Conservation (phyloP, 2,888 invertebrate species). For the Ochropacha duplaris region DNA sequence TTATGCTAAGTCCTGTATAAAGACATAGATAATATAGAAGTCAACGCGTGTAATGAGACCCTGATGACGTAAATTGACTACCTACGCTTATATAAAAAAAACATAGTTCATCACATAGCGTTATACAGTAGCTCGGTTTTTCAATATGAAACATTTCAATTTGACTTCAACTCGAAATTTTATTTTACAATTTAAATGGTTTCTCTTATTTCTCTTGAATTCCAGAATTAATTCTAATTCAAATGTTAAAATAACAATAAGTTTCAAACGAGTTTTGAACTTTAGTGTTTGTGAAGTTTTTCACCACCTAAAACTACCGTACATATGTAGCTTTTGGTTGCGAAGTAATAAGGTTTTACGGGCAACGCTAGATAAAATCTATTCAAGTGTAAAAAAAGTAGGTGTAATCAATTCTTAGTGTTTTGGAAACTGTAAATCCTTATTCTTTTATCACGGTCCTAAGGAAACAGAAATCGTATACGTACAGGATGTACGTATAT, state of each 20-base stretch:
- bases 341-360: slow-evolving; percentile 22
- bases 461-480: neutral
- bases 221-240: neutral
- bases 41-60: slow-evolving; percentile 35
- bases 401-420: slow-evolving; percentile 41
- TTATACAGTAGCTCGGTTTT: neutral
- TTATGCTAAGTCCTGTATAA: slow-evolving; percentile 55
- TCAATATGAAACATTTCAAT: too few species aligned
- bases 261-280: neutral
- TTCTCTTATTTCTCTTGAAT: neutral
- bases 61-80: neutral
- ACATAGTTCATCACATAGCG: neutral
- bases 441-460: neutral
- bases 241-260: too few species aligned
- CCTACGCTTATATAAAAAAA: neutral
- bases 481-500: neutral
- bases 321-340: slow-evolving; percentile 12
- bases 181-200: neutral
- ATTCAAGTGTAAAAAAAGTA: slow-evolving; percentile 42
- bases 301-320: slow-evolving; percentile 3
- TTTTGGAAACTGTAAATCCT: slow-evolving; percentile 34
- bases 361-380: slow-evolving; percentile 36
- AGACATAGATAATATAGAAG: slow-evolving; percentile 53
- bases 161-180: too few species aligned
- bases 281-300: neutral